Percentiles rank a stretch among this genome's conserved stretches.
Evolutionary conservation across 2,888 invertebrate species (phyloP).

Genomic region (Boloria euphrosyne): DNA sequence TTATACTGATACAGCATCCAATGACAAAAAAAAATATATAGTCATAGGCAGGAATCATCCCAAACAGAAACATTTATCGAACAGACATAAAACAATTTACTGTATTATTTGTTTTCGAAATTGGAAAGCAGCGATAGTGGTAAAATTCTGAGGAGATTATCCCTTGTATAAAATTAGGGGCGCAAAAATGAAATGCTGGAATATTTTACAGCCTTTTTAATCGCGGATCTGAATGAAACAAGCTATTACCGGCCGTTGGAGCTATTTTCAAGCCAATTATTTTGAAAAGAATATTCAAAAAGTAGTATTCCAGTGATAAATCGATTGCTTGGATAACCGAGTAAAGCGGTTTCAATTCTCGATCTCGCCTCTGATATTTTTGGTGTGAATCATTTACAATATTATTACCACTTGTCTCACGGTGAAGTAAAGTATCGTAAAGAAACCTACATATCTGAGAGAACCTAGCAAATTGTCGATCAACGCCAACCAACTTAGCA

Average conservation of each 20-base stretch:
- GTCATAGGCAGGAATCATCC: slow-evolving; percentile 14
- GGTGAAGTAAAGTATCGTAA: too few relatives aligned
- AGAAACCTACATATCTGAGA: too few relatives aligned
- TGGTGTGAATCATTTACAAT: too few relatives aligned
- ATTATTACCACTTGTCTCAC: too few relatives aligned
- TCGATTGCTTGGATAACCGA: too few relatives aligned
- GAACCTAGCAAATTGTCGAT: too few relatives aligned
- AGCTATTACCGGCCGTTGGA: slow-evolving; percentile 23
- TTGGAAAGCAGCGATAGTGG: slow-evolving; percentile 39
- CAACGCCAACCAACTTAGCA: too few relatives aligned
- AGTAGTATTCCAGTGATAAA: not conserved
- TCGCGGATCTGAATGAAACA: slow-evolving; percentile 27
- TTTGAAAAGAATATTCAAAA: slow-evolving; percentile 16
- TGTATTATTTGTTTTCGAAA: slow-evolving; percentile 46
- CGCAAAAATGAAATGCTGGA: slow-evolving; percentile 32
- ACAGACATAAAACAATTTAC: slow-evolving; percentile 42
- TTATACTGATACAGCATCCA: not conserved
- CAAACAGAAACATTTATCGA: slow-evolving; percentile 38
- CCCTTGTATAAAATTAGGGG: slow-evolving; percentile 45
- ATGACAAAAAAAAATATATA: not conserved
- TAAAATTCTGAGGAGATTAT: slow-evolving; percentile 41
- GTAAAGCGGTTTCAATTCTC: too few relatives aligned
- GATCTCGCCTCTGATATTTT: too few relatives aligned
- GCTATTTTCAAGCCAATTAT: slow-evolving; percentile 12
- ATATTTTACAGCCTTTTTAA: slow-evolving; percentile 29